Base-by-base conservation (phyloP, 2,888 invertebrate genomes). In the Seladonia tumulorum region DNA sequence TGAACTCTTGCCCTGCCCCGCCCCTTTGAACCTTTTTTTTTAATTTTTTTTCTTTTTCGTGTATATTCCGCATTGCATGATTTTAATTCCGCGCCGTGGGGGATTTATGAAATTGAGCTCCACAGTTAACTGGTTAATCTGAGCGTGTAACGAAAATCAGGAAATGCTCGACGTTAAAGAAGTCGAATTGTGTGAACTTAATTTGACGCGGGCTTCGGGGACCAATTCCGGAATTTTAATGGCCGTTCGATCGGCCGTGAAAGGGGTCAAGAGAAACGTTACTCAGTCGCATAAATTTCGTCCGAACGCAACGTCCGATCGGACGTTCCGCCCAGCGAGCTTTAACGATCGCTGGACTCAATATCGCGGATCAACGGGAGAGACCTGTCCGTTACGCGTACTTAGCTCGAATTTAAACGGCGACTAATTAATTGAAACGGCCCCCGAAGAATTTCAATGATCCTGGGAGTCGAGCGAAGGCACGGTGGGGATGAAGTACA, bases 351-450 rank as follows among this genome's bases (percentile, higher is more conserved):
- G n/a, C 25, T 25, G n/a, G 39, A 53, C n/a, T 77, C 35, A 68
- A 25, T 49, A 73, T 66, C 73, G 63, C 47, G 25, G 47, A 47
- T 39, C 73, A 47, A 39, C 42, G 29, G 53, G 53, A 53, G 63
- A 25, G 60, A 63, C 47, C 47, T 70, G 73, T 70, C 60, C 25
- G 35, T 81, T 66, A 72, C 29, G 71, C 39, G 63, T 68, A 39
- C 79, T 73, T 76, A 53, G 57, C 77, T 76, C 75, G 84, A 79
- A 81, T 35, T 79, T 29, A 72, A 79, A 60, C 84, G 70, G 42
- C 66, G 63, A n/a, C 83, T 83, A 82, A 84, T 85, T 85, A 85
- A 85, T 83, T 66, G 74, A 79, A 79, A 76, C 45, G 39, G 49
- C 71, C 14, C 16, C 53, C 68, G 47, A 71, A 63, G 63, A 85